Evolutionary conservation across 1,140 invertebrate genomes (phyloP), one percentile per base, ranked within the genome.

Genomic region (Penaeus chinensis): DNA sequence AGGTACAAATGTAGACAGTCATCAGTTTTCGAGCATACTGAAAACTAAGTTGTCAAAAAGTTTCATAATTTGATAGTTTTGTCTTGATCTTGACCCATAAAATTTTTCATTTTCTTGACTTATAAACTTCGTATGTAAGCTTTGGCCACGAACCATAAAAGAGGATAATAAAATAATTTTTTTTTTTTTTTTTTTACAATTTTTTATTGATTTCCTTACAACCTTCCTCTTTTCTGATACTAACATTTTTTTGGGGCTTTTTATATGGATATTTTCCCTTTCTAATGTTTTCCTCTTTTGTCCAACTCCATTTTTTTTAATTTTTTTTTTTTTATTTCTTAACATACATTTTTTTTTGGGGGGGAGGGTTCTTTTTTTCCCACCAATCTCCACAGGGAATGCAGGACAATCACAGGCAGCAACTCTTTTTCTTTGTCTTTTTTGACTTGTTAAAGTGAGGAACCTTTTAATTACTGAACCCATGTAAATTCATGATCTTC

Each of bases 221-320:
- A 60, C 61, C 65, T 84, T 74, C 32, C 65, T 60, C 60, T 32
- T 65, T 82, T 32, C 32, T 82, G 32, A 80, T 62, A 37, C 42
- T 82, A 62, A 63, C 61, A 62, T 27, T 62, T 63, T 82, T 62
- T 62, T 82, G 24, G 19, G 27, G 20, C 42, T 77, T 65, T 65
- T 37, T 24, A 37, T 27, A 32, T 65, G 32, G 18, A 62, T 82
- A 82, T 65, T 62, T 63, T 24, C 78, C 80, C 32, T 65, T 63
- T 63, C 24, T 84, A 63, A 42, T 84, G 37, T 84, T 84, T 71
- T 32, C 66, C 37, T 66, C n/a, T 63, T 71, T 63, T 74, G 42
- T 32, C 61, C 60, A 32, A 42, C 63, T 71, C 20, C 82, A 27
- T n/a, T 66, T 47, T 71, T 69, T 84, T 84, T 66, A 74, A 69